These are phyloP conservation scores for Chrysolina haemoptera DNA, from an alignment of 2,888 invertebrate species.

Conservation along the genomic window DNA sequence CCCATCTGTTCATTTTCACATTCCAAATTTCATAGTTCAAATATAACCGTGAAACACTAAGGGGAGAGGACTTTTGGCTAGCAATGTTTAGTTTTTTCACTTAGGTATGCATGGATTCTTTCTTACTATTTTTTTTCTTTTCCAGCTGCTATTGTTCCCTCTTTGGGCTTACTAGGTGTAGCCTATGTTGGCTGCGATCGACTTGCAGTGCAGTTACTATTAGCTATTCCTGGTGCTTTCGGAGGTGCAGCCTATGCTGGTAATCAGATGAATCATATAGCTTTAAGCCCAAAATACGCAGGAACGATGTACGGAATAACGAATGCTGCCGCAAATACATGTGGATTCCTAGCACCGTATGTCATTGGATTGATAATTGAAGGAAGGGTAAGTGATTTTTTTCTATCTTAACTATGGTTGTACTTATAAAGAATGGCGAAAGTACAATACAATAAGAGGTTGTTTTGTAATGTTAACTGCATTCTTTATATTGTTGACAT, in stretches of 20 bases:
- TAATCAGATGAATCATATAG: slow-evolving; percentile 89
- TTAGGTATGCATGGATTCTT: not conserved
- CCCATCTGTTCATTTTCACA: too few relatives aligned
- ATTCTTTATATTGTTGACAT: too few relatives aligned
- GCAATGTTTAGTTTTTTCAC: too few relatives aligned
- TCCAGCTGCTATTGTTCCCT: slow-evolving; percentile 79
- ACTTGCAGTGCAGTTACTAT: slow-evolving; percentile 78
- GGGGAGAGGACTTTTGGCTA: too few relatives aligned
- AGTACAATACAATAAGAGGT: too few relatives aligned
- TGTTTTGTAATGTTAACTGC: too few relatives aligned
- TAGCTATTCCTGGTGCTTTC: slow-evolving; percentile 81
- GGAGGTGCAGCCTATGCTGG: slow-evolving; percentile 85
- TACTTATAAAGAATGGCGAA: too few relatives aligned
- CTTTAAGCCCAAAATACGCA: slow-evolving; percentile 85
- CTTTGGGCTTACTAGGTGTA: slow-evolving; percentile 83
- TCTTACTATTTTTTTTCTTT: not conserved
- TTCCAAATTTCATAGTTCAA: not conserved
- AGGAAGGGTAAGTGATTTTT: slow-evolving; percentile 72
- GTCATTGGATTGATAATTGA: slow-evolving; percentile 82
- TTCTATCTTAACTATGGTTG: not conserved
- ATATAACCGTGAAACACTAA: too few relatives aligned
- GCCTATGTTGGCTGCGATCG: slow-evolving; percentile 86
- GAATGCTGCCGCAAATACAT: slow-evolving; percentile 86
- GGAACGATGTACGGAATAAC: slow-evolving; percentile 90
- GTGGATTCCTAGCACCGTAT: slow-evolving; percentile 87